These are phyloP conservation scores for Lamellibrachia luymesi DNA, from an alignment of 1,140 invertebrate genomes.

Conservation along the genomic window DNA sequence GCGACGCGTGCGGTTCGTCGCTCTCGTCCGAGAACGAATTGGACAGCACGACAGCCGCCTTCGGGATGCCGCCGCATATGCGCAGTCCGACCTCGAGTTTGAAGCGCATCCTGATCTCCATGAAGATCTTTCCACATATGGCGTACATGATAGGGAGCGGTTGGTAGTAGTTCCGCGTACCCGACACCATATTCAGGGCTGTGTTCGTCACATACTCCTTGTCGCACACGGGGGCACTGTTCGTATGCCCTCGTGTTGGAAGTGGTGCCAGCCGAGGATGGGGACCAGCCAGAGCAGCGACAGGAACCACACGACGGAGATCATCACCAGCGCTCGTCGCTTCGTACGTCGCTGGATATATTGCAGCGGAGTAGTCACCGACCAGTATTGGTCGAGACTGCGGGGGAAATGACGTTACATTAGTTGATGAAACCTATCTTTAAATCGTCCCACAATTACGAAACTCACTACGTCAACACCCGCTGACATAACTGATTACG, in stretches of 20 bases:
- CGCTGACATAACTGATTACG: too few species aligned
- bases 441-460: background rate
- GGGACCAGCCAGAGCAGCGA: conserved; percentile 61
- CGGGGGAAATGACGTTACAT: background rate
- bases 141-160: conserved; percentile 62
- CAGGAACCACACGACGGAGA: conserved; percentile 61
- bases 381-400: conserved; percentile 54
- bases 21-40: background rate
- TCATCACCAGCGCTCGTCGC: conserved; percentile 59
- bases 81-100: conserved; percentile 29
- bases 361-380: conserved; percentile 64
- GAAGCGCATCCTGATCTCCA: conserved; percentile 49
- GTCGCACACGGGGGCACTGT: conserved; percentile 57
- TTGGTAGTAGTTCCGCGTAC: conserved; percentile 63
- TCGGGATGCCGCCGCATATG: conserved; percentile 37
- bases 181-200: conserved; percentile 59
- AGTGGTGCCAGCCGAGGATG: conserved; percentile 61
- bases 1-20: background rate
- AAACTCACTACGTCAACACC: background rate
- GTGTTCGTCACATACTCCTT: conserved; percentile 63
- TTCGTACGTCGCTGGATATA: conserved; percentile 66
- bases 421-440: background rate
- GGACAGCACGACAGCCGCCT: background rate
- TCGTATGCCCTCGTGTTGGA: conserved; percentile 48
- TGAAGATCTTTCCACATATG: conserved; percentile 61